A percentile compares a stretch with the other conserved stretches of the same genome.
These are phyloP conservation scores for Nephrotoma guestfalica DNA, from an alignment of 2,888 invertebrate species.

Conservation along the genomic window DNA sequence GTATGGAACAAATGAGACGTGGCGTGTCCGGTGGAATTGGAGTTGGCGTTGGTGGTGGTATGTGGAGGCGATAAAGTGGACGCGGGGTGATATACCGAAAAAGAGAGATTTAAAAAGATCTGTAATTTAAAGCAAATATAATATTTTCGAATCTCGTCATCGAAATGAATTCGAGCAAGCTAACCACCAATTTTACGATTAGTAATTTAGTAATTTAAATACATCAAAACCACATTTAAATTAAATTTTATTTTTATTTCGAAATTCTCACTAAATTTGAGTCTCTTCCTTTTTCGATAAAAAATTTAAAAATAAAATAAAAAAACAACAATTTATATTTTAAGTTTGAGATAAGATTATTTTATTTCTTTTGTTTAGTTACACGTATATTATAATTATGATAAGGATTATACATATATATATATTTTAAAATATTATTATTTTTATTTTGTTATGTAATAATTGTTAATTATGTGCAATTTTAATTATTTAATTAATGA, in stretches of 20 bases:
- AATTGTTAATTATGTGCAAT: constrained; percentile 2
- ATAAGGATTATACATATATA: neutral
- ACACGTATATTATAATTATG: neutral
- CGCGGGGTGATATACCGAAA: neutral
- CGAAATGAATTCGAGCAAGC: neutral
- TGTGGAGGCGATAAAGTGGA: constrained; percentile 29
- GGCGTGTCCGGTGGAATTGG: constrained; percentile 32
- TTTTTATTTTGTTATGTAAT: constrained; percentile 2
- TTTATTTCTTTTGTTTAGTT: neutral
- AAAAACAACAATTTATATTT: neutral
- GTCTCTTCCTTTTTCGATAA: constrained; percentile 3
- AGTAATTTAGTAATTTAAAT: neutral
- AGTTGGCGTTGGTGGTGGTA: constrained; percentile 22
- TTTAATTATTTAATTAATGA: neutral
- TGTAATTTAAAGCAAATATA: neutral
- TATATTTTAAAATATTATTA: neutral
- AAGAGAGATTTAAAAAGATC: neutral
- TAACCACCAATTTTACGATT: neutral
- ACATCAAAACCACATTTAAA: neutral
- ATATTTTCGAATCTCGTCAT: neutral
- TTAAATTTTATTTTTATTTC: neutral
- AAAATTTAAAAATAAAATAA: neutral
- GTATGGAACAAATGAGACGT: constrained; percentile 34
- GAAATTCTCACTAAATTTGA: neutral
- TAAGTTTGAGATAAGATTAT: neutral